phyloP scores from a whole-genome alignment of 2,113 vertebrate genomes.

The Triplophysa siluroides region DNA sequence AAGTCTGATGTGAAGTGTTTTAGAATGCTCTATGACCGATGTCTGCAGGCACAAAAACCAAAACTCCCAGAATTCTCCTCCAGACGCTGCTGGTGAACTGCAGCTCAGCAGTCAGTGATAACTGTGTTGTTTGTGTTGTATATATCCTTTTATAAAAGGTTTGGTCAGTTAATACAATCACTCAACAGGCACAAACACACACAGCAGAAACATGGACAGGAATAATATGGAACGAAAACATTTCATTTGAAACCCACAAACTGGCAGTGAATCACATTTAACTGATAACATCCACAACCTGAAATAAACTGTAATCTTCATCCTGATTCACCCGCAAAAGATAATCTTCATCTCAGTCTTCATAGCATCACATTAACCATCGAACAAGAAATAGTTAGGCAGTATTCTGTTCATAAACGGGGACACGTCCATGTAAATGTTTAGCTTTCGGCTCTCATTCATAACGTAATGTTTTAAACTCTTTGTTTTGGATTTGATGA shows the following conservation, averaged over 20 bases:
- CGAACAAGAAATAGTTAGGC: neutral
- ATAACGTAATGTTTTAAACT: no score
- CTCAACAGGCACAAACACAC: neutral
- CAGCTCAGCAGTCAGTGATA: neutral
- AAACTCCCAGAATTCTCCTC: neutral
- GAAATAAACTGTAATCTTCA: neutral
- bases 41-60: neutral
- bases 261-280: neutral
- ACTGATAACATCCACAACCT: neutral
- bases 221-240: neutral
- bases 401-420: neutral
- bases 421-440: neutral
- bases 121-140: neutral
- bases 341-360: neutral
- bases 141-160: neutral
- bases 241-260: neutral
- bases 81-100: neutral
- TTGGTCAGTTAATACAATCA: neutral
- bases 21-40: conserved; percentile 9
- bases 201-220: neutral
- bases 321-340: neutral
- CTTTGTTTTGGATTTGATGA: neutral
- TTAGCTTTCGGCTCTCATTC: no score
- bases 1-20: neutral
- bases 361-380: neutral